A percentile compares a stretch with the other conserved stretches of the same genome.
Evolutionary conservation across 2,113 vertebrate species (phyloP).

Genomic region (Malaclemys terrapin): DNA sequence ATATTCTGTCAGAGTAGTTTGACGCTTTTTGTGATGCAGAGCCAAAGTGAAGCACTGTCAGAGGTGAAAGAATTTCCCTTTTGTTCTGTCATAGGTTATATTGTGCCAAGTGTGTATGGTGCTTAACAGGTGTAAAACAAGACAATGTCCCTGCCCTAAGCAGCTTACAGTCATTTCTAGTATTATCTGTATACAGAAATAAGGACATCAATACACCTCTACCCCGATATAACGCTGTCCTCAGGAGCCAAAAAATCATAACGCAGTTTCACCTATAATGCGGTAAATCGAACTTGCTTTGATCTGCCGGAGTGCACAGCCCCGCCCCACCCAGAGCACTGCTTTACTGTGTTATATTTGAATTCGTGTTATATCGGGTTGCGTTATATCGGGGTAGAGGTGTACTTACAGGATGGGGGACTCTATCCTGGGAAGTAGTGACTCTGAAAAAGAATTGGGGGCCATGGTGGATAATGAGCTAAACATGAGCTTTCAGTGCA

Average conservation of each 20-base stretch:
- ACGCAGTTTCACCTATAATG: too few relatives aligned
- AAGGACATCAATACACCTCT: not conserved
- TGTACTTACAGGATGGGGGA: not conserved
- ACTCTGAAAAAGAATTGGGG: not conserved
- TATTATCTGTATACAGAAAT: not conserved
- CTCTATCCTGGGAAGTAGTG: not conserved
- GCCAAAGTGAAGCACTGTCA: not conserved
- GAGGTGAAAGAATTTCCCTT: not conserved
- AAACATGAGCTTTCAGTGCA: not conserved
- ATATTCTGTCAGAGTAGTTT: not conserved
- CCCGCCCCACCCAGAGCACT: too few relatives aligned
- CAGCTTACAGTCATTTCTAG: not conserved
- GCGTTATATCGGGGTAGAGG: too few relatives aligned
- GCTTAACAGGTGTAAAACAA: fast-evolving
- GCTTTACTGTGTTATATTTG: too few relatives aligned
- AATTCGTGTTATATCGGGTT: too few relatives aligned
- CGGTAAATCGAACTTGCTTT: too few relatives aligned
- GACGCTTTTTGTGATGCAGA: not conserved
- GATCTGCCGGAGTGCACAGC: too few relatives aligned
- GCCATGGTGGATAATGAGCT: not conserved
- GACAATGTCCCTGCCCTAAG: not conserved
- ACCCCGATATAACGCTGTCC: too few relatives aligned
- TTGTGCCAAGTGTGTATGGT: not conserved
- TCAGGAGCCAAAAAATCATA: too few relatives aligned
- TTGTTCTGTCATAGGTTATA: not conserved